These are phyloP conservation scores for Agrenia bidenticulata DNA, from an alignment of 2,888 invertebrate species.

Conservation along the genomic window DNA sequence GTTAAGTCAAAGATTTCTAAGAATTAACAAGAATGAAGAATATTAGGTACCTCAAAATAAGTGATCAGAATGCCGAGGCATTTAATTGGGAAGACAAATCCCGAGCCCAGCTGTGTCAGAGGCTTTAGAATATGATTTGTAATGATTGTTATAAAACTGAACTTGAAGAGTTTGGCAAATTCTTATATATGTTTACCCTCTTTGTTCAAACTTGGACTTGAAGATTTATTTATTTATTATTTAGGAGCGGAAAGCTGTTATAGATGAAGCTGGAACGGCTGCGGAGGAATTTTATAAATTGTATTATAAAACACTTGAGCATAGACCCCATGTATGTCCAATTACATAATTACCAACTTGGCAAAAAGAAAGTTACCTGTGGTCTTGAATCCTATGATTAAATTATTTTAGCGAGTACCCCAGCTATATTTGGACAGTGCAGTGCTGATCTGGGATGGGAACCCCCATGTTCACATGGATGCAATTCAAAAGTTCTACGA, in stretches of 20 bases:
- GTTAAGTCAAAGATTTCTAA: background rate
- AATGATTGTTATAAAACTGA: background rate
- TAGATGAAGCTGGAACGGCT: slow-evolving; percentile 76
- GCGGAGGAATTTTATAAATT: slow-evolving; percentile 86
- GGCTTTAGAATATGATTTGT: too few species aligned
- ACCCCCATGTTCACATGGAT: slow-evolving; percentile 75
- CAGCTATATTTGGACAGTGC: slow-evolving; percentile 81
- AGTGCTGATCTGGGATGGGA: slow-evolving; percentile 90
- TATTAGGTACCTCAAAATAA: too few species aligned
- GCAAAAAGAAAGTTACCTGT: slow-evolving; percentile 15
- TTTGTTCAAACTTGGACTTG: too few species aligned
- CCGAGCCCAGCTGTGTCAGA: too few species aligned
- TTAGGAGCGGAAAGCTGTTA: background rate
- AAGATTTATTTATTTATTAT: background rate
- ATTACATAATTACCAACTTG: background rate
- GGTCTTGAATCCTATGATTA: background rate
- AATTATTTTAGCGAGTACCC: slow-evolving; percentile 69
- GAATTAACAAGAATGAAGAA: too few species aligned
- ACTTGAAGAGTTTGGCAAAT: too few species aligned
- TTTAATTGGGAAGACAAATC: too few species aligned
- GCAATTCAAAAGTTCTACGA: slow-evolving; percentile 82
- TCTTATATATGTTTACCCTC: too few species aligned
- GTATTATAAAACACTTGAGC: slow-evolving; percentile 86
- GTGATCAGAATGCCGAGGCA: too few species aligned
- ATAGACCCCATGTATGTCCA: slow-evolving; percentile 69